Conservation (phyloP, 2,113 vertebrate species). For the Conger conger region DNA sequence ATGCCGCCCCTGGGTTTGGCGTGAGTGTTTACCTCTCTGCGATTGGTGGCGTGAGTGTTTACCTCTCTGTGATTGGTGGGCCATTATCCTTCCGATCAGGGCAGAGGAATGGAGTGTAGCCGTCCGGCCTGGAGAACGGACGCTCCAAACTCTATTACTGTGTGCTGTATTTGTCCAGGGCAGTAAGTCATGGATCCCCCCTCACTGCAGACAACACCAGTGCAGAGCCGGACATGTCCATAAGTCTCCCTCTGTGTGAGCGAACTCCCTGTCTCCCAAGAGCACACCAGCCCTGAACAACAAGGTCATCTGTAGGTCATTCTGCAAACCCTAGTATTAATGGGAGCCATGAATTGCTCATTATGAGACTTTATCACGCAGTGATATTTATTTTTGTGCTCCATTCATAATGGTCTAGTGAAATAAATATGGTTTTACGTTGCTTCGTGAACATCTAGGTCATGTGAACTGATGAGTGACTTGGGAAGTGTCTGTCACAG, state of each 20-base stretch:
- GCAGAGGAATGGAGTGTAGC: conserved; percentile 59
- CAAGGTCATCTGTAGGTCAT: not conserved
- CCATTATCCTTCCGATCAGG: conserved; percentile 52
- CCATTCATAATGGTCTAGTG: too few relatives aligned
- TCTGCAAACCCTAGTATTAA: not conserved
- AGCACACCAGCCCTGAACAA: not conserved
- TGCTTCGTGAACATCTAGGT: not conserved
- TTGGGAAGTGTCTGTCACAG: not conserved
- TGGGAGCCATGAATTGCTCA: not conserved
- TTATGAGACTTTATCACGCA: not conserved
- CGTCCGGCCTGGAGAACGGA: conserved; percentile 49
- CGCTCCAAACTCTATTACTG: conserved; percentile 29
- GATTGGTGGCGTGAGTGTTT: conserved; percentile 41
- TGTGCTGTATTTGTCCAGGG: conserved; percentile 47
- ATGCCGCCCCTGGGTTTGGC: conserved; percentile 35
- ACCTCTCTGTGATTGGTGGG: conserved; percentile 39
- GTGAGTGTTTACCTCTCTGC: conserved; percentile 32
- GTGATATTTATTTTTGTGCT: conserved; percentile 1
- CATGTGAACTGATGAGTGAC: not conserved
- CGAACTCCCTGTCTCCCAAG: not conserved
- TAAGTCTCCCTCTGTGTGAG: not conserved
- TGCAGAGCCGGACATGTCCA: conserved; percentile 20
- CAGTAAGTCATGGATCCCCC: conserved; percentile 50
- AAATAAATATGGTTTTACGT: not conserved
- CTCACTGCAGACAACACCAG: conserved; percentile 39